Evolutionary conservation across 2,797 vertebrate genomes (phyloP).

Genomic region (Arremon aurantiirostris): DNA sequence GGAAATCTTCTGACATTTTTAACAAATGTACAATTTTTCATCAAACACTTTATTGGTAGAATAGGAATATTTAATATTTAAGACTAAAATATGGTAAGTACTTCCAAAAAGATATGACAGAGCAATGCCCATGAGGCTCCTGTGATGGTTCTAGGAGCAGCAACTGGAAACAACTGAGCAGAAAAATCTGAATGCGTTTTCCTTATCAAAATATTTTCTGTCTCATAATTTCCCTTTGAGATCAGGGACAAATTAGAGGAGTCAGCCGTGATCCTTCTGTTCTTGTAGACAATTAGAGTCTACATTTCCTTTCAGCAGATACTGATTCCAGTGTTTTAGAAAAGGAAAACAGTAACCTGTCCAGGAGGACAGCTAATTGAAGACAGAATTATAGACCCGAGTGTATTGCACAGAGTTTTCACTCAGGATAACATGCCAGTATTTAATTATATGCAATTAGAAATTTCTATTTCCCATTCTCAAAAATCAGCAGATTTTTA

Average conservation of each 20-base stretch:
- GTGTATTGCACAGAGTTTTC: not conserved
- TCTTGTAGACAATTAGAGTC: not conserved
- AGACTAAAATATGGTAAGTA: not conserved
- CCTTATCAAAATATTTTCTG: not conserved
- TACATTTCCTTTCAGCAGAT: not conserved
- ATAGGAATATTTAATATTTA: not conserved
- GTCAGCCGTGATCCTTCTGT: not conserved
- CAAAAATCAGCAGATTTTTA: not conserved
- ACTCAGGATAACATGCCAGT: not conserved
- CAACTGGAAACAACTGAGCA: not conserved
- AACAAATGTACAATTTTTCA: not conserved
- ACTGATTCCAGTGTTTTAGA: not conserved
- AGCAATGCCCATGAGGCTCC: not conserved
- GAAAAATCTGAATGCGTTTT: not conserved
- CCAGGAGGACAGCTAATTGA: not conserved
- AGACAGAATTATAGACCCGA: not conserved
- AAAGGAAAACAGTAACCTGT: not conserved
- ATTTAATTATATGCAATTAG: not conserved
- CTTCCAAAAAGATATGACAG: not conserved
- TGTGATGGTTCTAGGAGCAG: not conserved
- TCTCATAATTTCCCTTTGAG: not conserved
- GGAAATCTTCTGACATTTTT: not conserved
- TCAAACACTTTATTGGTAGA: not conserved
- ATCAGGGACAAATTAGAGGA: not conserved
- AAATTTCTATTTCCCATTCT: not conserved